These are phyloP conservation scores for Yponomeuta plumbellus DNA, from an alignment of 2,888 invertebrate genomes.

Conservation along the genomic window DNA sequence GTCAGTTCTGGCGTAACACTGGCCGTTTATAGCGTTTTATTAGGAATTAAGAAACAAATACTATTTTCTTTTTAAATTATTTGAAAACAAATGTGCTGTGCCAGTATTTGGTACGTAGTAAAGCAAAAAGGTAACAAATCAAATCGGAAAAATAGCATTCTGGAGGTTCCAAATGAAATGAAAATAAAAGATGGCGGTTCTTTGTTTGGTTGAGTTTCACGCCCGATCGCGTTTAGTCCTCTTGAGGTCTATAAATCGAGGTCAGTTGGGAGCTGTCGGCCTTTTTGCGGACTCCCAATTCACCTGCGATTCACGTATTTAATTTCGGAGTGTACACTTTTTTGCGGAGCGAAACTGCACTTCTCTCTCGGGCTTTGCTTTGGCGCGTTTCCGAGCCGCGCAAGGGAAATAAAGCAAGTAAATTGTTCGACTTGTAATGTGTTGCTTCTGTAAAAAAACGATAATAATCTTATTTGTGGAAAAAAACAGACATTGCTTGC, in stretches of 20 bases:
- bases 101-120: not conserved
- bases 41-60: not conserved
- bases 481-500: not conserved
- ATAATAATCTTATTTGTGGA: constrained; percentile 1
- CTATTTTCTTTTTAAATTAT: not conserved
- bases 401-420: constrained; percentile 21
- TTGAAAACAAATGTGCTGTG: not conserved
- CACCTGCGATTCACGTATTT: constrained; percentile 70
- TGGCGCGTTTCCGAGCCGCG: constrained; percentile 25
- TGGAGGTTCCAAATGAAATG: constrained; percentile 3
- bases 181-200: constrained; percentile 15
- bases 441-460: not conserved
- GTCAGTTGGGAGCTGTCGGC: constrained; percentile 31
- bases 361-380: constrained; percentile 26
- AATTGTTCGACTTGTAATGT: constrained; percentile 14
- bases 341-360: constrained; percentile 34
- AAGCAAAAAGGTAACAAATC: constrained; percentile 4
- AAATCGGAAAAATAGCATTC: not conserved
- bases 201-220: constrained; percentile 7
- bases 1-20: not conserved
- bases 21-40: not conserved
- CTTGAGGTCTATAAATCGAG: constrained; percentile 47
- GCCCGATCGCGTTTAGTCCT: constrained; percentile 19
- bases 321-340: constrained; percentile 58
- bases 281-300: constrained; percentile 40